Evolutionary conservation across 2,888 invertebrate species (phyloP).

Genomic region (Epinotia bilunana): DNA sequence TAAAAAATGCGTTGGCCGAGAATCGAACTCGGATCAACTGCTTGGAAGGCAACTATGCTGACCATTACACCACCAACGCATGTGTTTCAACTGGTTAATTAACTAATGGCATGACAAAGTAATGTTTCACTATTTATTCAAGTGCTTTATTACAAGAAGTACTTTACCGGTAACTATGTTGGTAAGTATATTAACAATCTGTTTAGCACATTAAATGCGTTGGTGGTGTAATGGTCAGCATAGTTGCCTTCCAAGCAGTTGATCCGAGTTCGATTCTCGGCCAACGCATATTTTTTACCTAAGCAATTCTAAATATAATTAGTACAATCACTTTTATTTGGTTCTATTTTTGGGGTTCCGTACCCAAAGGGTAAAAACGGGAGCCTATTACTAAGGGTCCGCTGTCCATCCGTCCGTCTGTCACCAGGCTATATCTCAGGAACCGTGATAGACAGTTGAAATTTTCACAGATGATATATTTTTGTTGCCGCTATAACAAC

Average conservation of each 20-base stretch:
- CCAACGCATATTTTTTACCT: conserved; percentile 49
- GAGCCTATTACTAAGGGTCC: too few species aligned
- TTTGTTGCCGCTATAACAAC: too few species aligned
- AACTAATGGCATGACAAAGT: neutral
- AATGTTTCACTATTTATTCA: neutral
- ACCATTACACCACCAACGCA: conserved; percentile 37
- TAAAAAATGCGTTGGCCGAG: conserved; percentile 56
- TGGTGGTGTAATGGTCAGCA: conserved; percentile 58
- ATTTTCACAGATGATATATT: too few species aligned
- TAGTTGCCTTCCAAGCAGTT: conserved; percentile 60
- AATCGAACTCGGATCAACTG: conserved; percentile 60
- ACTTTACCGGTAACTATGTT: too few species aligned
- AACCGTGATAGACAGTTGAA: too few species aligned
- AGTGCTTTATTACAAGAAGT: neutral
- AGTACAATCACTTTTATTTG: too few species aligned
- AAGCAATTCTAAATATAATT: too few species aligned
- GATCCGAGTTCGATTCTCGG: conserved; percentile 59
- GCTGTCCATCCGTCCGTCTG: too few species aligned
- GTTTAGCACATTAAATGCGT: conserved; percentile 43
- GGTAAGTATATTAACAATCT: too few species aligned
- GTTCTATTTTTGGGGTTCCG: too few species aligned
- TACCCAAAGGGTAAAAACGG: too few species aligned
- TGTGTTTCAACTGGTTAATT: neutral
- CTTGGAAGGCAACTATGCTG: conserved; percentile 54
- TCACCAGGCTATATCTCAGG: too few species aligned